A percentile compares a stretch with the other conserved stretches of the same genome.
Evolutionary conservation across 2,888 invertebrate genomes (phyloP).

Genomic region (Deilephila elpenor): DNA sequence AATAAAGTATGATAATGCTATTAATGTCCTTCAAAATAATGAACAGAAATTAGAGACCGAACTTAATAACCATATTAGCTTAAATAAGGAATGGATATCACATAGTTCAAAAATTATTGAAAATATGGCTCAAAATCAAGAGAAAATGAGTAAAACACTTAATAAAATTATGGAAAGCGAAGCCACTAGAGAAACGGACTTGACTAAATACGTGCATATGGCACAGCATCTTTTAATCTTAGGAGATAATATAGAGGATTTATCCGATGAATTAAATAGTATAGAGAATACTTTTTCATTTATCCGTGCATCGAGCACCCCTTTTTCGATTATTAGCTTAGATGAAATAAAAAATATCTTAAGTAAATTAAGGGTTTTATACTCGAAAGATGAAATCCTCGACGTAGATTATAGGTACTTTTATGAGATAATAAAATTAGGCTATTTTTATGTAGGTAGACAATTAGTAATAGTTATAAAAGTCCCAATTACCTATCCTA

Average conservation of each 20-base stretch:
- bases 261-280: neutral
- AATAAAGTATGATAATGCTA: too few species aligned
- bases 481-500: neutral
- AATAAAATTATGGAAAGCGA: too few species aligned
- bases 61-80: too few species aligned
- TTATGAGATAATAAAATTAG: conserved; percentile 7
- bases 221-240: too few species aligned
- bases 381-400: neutral
- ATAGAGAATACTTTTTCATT: neutral
- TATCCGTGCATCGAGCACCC: neutral
- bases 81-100: too few species aligned
- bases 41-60: too few species aligned
- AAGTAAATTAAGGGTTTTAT: neutral
- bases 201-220: too few species aligned
- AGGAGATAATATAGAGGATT: neutral
- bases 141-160: too few species aligned
- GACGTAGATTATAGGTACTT: neutral
- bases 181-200: too few species aligned
- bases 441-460: neutral
- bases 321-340: neutral
- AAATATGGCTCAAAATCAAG: too few species aligned
- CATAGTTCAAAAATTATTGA: too few species aligned
- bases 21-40: too few species aligned
- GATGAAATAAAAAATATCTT: neutral
- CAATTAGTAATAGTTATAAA: neutral